Base-by-base conservation (phyloP, 2,113 vertebrate genomes). In the Oryzias melastigma region DNA sequence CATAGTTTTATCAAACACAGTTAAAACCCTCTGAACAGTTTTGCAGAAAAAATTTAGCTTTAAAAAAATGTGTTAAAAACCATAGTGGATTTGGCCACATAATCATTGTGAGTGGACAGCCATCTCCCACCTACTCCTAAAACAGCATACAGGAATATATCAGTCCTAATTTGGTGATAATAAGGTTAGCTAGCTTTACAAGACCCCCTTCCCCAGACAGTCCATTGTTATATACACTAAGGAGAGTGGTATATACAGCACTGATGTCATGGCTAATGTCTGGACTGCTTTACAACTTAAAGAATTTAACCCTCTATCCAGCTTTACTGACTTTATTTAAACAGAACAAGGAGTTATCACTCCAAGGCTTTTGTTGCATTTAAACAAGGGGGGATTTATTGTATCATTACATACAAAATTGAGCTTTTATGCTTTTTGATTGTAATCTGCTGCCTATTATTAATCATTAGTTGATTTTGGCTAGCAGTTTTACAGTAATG, bases 101-200 rank as follows among this genome's bases (percentile, higher is more conserved):
- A 58, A 43, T 64, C 52, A 67, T 60, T 4, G 22, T 29, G 72
- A 58, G 68, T 55, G 19, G 20, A 80, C 52, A 77, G 46, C 55
- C 65, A 60, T 29, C 44, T 68, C 81, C 71, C 55, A 58, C 52
- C 46, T 44, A 35, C 60, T 65, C 73, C 51, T 49, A 52, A 73
- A 62, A 72, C 67, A 71, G 56, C 55, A 59, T 70, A 48, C 70
- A 56, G 54, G 67, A 61, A 56, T 73, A 46, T 73, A 59, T 87
- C 83, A 68, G 81, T 75, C 88, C 88, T 85, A 88, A 88, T 89
- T 89, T 89, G 86, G 87, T 79, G 73, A 80, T 85, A 82, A 83
- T 82, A 78, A 71, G 78, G 69, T 65, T 54, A 58, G 68, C 81
- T 59, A 64, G 70, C 77, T 62, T 71, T 67, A 66, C 58, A 24